Conservation (phyloP, 2,797 vertebrate species). For the Vireo griseus region DNA sequence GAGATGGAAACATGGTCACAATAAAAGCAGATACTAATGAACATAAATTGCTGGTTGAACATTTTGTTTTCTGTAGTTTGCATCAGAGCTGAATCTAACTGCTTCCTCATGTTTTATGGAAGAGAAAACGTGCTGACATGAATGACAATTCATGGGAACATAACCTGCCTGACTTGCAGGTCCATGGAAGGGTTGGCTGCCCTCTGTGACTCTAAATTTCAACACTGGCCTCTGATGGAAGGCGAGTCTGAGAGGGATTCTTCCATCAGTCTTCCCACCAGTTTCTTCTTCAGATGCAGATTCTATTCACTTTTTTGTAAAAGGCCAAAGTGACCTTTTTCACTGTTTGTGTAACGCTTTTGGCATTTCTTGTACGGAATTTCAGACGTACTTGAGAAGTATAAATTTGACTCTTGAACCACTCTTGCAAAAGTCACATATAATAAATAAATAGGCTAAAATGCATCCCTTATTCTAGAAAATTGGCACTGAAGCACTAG, state of each 20-base stretch:
- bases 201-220: background rate
- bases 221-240: background rate
- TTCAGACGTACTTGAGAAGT: background rate
- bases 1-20: background rate
- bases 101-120: background rate
- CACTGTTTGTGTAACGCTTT: background rate
- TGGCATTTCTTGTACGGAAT: background rate
- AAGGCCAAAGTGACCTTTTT: fast-evolving
- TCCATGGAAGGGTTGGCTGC: fast-evolving
- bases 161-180: background rate
- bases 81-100: background rate
- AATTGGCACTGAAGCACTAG: background rate
- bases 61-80: background rate
- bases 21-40: background rate
- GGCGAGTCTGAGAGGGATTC: background rate
- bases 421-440: background rate
- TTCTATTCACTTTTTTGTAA: background rate
- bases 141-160: background rate
- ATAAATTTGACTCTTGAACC: background rate
- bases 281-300: background rate
- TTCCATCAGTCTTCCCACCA: background rate
- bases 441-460: background rate
- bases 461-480: background rate
- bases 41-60: background rate
- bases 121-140: background rate